phyloP scores from a whole-genome alignment of 2,797 vertebrate species.

The Silurus lanzhouensis region DNA sequence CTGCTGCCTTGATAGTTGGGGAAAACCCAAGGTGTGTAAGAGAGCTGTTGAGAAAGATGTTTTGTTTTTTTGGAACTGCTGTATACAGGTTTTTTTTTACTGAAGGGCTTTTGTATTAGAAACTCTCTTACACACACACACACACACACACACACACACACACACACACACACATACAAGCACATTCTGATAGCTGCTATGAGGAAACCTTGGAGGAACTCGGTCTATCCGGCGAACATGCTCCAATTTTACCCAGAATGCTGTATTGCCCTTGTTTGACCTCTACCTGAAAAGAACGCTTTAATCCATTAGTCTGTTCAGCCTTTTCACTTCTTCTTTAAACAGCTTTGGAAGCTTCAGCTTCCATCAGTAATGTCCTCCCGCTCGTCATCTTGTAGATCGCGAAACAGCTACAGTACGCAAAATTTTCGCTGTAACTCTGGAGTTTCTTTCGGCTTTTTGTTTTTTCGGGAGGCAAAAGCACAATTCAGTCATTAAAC shows the following conservation, averaged over 20 bases:
- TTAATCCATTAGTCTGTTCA: neutral
- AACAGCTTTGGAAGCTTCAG: neutral
- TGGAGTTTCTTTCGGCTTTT: no score
- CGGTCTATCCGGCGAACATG: no score
- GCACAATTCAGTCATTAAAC: no score
- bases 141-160: neutral
- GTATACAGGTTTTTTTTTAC: neutral
- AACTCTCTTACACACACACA: neutral
- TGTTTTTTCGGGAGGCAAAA: no score
- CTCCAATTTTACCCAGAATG: neutral
- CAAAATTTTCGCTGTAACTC: no score
- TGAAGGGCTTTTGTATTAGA: slow-evolving; percentile 18
- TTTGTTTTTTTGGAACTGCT: slow-evolving; percentile 27
- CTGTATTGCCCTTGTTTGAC: neutral
- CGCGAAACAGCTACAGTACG: no score
- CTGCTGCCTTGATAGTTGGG: slow-evolving; percentile 24
- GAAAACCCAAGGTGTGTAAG: neutral
- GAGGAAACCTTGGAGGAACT: neutral
- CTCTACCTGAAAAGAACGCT: neutral
- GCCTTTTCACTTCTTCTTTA: neutral
- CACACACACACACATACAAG: neutral
- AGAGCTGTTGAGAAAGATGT: slow-evolving; percentile 6
- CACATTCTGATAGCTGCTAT: neutral
- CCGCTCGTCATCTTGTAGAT: neutral
- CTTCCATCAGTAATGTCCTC: neutral